phyloP scores from a whole-genome alignment of 2,888 invertebrate species.

The Augiades crinisus region DNA sequence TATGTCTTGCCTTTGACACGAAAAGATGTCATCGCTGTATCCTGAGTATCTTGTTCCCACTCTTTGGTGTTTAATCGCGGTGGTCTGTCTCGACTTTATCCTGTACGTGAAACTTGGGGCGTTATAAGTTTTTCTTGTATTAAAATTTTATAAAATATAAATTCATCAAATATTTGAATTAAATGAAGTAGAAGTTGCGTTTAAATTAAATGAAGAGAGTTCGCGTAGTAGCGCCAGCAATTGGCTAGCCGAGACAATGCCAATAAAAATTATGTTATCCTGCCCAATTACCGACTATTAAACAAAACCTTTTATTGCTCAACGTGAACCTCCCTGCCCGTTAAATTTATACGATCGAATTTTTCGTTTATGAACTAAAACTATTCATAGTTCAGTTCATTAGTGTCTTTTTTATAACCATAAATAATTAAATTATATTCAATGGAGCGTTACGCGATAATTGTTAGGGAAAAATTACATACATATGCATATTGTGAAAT shows the following conservation, averaged over 20 bases:
- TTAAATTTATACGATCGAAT: constrained; percentile 40
- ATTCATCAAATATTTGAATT: too few relatives aligned
- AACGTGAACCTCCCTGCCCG: constrained; percentile 49
- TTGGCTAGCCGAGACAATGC: constrained; percentile 60
- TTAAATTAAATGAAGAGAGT: too few relatives aligned
- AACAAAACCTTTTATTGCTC: constrained; percentile 66
- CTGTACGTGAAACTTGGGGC: too few relatives aligned
- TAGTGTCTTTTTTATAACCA: constrained; percentile 31
- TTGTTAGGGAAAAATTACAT: constrained; percentile 12
- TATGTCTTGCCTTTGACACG: too few relatives aligned
- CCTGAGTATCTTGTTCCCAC: too few relatives aligned
- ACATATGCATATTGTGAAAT: neutral
- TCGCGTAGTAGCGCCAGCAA: constrained; percentile 41
- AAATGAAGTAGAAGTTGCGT: too few relatives aligned
- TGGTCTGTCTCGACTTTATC: too few relatives aligned
- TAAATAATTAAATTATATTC: constrained; percentile 28
- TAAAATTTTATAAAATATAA: too few relatives aligned
- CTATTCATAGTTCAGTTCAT: constrained; percentile 31
- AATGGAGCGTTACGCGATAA: constrained; percentile 2
- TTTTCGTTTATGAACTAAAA: constrained; percentile 30
- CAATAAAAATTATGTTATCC: constrained; percentile 73
- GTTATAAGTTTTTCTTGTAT: too few relatives aligned
- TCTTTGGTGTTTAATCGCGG: too few relatives aligned
- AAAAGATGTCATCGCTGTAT: too few relatives aligned
- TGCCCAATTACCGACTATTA: constrained; percentile 69